These are phyloP conservation scores for Pachliopta kotzebuea DNA, from an alignment of 2,888 invertebrate genomes.

Conservation along the genomic window DNA sequence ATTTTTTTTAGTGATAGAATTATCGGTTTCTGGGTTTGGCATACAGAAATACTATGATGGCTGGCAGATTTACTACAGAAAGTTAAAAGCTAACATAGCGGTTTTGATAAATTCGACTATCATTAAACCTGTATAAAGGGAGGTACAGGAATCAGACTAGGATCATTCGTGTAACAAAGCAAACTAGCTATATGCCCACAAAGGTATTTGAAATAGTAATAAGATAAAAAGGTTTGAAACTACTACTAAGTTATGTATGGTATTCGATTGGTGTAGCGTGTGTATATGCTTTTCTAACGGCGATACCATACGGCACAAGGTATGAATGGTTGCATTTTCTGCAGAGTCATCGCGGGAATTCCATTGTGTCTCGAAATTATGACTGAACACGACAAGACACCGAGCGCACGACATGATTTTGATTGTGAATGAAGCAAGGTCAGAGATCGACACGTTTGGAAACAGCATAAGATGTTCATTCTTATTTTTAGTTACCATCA, in stretches of 20 bases:
- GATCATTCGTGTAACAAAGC: too few species aligned
- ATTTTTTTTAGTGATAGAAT: too few species aligned
- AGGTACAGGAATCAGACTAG: too few species aligned
- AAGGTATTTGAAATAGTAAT: not conserved
- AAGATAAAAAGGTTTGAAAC: not conserved
- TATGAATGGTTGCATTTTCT: conserved; percentile 69
- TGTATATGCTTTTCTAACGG: conserved; percentile 14
- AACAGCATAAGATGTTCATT: conserved; percentile 52
- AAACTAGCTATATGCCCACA: too few species aligned
- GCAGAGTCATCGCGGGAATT: conserved; percentile 71
- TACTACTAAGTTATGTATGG: too few species aligned
- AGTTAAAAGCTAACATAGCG: too few species aligned
- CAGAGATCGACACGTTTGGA: conserved; percentile 64
- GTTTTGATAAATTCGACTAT: too few species aligned
- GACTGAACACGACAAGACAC: conserved; percentile 54
- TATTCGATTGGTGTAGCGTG: too few species aligned
- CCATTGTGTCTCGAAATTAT: conserved; percentile 74
- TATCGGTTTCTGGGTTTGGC: too few species aligned
- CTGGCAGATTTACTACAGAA: too few species aligned
- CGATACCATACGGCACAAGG: conserved; percentile 42
- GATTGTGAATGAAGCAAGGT: conserved; percentile 78
- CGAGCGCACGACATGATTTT: conserved; percentile 62
- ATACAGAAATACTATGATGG: too few species aligned
- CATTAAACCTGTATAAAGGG: too few species aligned
- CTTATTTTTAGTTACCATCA: conserved; percentile 16